These are phyloP conservation scores for Euschistus heros DNA, from an alignment of 1,140 invertebrate genomes.

Conservation along the genomic window DNA sequence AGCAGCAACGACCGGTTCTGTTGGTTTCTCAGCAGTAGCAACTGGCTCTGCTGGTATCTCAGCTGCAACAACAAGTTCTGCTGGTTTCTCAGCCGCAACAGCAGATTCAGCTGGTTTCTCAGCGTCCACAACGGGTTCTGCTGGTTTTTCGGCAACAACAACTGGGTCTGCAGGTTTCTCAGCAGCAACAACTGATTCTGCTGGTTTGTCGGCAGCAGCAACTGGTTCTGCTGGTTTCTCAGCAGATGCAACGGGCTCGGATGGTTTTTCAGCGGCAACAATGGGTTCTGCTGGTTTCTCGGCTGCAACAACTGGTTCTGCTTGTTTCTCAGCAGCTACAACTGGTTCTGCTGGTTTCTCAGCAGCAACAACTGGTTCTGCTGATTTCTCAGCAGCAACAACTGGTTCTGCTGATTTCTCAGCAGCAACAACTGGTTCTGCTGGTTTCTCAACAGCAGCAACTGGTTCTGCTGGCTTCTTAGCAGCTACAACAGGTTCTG, in stretches of 20 bases:
- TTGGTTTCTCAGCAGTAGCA: constrained; percentile 20
- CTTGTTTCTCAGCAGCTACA: constrained; percentile 13
- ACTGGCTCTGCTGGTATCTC: constrained; percentile 24
- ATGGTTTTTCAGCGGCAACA: constrained; percentile 20
- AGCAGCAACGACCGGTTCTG: neutral
- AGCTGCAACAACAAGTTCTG: constrained; percentile 21
- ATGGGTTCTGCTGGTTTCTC: constrained; percentile 23
- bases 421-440: constrained; percentile 25
- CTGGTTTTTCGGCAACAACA: constrained; percentile 21
- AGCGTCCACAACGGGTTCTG: constrained; percentile 19
- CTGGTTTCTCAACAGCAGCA: constrained; percentile 21
- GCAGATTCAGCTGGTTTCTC: constrained; percentile 20
- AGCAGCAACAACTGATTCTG: constrained; percentile 23
- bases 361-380: constrained; percentile 24
- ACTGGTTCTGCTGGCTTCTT: constrained; percentile 24
- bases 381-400: constrained; percentile 24
- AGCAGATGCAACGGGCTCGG: constrained; percentile 25
- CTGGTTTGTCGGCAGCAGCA: constrained; percentile 24
- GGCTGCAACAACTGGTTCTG: constrained; percentile 26
- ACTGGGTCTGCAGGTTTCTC: constrained; percentile 27
- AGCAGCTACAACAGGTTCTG: constrained; percentile 27
- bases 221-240: constrained; percentile 23
- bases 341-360: constrained; percentile 26
- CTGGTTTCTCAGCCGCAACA: constrained; percentile 28
- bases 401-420: constrained; percentile 23